Conservation (phyloP, 2,113 vertebrate genomes). For the Pluvianellus socialis region DNA sequence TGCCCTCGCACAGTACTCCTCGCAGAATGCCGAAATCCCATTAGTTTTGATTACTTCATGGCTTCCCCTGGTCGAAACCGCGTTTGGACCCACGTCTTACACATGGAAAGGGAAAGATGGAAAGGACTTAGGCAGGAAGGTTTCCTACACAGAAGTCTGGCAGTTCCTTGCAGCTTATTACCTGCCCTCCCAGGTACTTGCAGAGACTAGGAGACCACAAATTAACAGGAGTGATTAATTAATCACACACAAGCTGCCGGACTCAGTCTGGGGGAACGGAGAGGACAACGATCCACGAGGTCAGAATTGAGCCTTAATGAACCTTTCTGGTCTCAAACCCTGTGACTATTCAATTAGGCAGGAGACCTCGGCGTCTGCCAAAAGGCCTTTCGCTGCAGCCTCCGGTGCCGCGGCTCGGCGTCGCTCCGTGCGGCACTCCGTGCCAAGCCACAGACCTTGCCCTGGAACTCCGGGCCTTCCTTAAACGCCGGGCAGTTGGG, state of each 20-base stretch:
- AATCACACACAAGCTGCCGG: not conserved
- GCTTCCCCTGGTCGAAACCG: not conserved
- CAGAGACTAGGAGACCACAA: not conserved
- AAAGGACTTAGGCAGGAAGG: not conserved
- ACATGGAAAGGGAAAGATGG: not conserved
- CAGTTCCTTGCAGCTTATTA: not conserved
- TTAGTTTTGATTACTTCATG: not conserved
- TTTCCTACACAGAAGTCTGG: not conserved
- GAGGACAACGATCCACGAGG: not conserved
- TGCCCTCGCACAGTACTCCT: not conserved
- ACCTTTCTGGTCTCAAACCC: not conserved
- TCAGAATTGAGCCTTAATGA: constrained; percentile 2
- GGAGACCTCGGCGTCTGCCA: not conserved
- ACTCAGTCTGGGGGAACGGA: not conserved
- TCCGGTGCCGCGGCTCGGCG: not conserved
- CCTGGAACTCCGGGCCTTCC: not conserved
- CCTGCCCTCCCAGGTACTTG: not conserved
- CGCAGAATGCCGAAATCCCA: not conserved
- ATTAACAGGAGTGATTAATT: constrained; percentile 40
- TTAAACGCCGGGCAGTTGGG: not conserved
- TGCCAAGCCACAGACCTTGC: constrained; percentile 45
- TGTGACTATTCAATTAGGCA: constrained; percentile 47
- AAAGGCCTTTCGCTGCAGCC: not conserved
- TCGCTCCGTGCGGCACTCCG: not conserved
- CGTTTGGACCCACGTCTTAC: not conserved